Evolutionary conservation across 2,888 invertebrate genomes (phyloP).

Genomic region (Sphaerophoria rueppellii): DNA sequence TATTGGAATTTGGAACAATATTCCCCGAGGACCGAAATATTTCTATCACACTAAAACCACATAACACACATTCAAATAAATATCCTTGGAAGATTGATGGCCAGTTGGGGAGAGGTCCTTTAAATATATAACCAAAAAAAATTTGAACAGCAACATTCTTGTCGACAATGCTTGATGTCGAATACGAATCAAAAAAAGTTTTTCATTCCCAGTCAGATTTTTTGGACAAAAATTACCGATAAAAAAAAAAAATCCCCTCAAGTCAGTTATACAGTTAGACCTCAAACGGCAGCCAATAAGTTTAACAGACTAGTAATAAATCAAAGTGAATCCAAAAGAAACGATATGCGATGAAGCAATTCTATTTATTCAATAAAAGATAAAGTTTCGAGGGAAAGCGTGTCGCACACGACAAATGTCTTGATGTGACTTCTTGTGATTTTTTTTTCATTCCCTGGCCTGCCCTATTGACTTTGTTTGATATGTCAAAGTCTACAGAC

Average conservation of each 20-base stretch:
- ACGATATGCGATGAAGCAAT: conserved; percentile 36
- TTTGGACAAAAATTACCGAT: not conserved
- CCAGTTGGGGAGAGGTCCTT: conserved; percentile 10
- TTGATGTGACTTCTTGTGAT: not conserved
- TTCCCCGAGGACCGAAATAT: not conserved
- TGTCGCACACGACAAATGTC: not conserved
- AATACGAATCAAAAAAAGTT: conserved; percentile 20
- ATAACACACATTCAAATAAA: not conserved
- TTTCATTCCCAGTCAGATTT: conserved; percentile 11
- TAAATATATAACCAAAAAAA: conserved; percentile 22
- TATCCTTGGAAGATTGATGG: conserved; percentile 25
- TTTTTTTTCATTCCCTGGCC: not conserved
- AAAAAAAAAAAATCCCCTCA: not conserved
- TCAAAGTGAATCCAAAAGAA: conserved; percentile 42
- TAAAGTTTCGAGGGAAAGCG: conserved; percentile 46
- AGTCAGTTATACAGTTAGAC: not conserved
- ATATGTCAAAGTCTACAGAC: conserved; percentile 21
- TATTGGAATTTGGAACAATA: not conserved
- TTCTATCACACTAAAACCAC: conserved; percentile 12
- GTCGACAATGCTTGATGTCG: conserved; percentile 33
- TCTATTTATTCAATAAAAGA: conserved; percentile 54
- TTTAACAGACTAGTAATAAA: conserved; percentile 49
- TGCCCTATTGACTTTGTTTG: conserved; percentile 7
- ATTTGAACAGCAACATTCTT: conserved; percentile 3
- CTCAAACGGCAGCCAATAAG: conserved; percentile 11